Evolutionary conservation across 2,113 vertebrate genomes (phyloP), one percentile per base, ranked within the genome.

Genomic region (Elachura formosa): DNA sequence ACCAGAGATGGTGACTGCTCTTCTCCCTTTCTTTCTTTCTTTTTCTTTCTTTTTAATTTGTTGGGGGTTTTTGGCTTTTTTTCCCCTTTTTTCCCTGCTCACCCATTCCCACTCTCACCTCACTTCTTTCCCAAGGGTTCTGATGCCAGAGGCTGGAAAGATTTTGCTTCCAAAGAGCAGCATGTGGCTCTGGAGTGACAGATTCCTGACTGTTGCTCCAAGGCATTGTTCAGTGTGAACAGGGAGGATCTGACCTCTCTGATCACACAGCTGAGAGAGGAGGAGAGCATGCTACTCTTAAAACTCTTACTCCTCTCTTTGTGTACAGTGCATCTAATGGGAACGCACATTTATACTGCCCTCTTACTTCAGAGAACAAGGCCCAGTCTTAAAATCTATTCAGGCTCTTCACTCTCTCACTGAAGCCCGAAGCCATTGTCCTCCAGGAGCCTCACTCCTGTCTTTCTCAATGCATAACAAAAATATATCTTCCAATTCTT

Each of bases 91-190:
- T 41, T 48, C 7, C 20, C 10, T 23, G 4, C 20, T 34, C 20
- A 9, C 34, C 62, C 41, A 24, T 15, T 15, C 7, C 12, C 17
- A 55, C 22, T 22, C 34, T 10, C 13, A 14, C 24, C 51, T 67
- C 19, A 40, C 1, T 73, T 46, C 91, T 75, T 93, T 91, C 77
- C 58, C 89, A 82, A 96, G 81, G 85, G 58, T 51, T 94, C 71
- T 85, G 63, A 85, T 95, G 96, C 93, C 89, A 96, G 59, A 95
- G 89, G 91, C 87, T 95, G 87, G 84, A 93, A 97, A 78, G 72
- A 83, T 94, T 96, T 96, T 95, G 14, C 93, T 96, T 97, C 95
- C 94, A 97, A 96, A 96, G 89, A 96, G 93, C 95, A 97, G 95
- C 94, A 96, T 96, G 96, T 91, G 93, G 94, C 94, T 96, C 55